phyloP scores from a whole-genome alignment of 1,140 invertebrate species.

The Orius laevigatus region DNA sequence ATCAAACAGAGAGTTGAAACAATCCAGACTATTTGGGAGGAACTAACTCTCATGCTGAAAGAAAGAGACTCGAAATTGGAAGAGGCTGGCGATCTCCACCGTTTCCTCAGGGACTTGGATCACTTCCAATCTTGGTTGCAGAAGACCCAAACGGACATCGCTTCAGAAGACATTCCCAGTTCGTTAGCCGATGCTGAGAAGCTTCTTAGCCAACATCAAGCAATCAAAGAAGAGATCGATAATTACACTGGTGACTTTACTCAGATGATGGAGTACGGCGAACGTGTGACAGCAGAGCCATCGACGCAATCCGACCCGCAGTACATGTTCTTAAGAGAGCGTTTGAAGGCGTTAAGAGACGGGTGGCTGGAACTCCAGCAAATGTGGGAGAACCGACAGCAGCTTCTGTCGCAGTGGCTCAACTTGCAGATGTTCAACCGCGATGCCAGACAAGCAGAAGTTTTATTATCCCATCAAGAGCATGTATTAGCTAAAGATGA shows the following conservation, averaged over 20 bases:
- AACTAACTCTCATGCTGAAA: conserved; percentile 91
- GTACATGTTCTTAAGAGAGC: conserved; percentile 95
- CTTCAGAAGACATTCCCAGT: conserved; percentile 94
- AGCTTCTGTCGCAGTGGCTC: conserved; percentile 83
- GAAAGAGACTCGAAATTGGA: conserved; percentile 95
- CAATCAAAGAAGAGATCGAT: conserved; percentile 96
- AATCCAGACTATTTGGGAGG: conserved; percentile 85
- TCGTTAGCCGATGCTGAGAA: conserved; percentile 93
- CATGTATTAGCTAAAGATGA: conserved; percentile 90
- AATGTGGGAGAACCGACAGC: conserved; percentile 98
- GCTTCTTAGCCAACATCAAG: conserved; percentile 88
- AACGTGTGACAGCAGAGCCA: conserved; percentile 71
- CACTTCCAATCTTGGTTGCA: conserved; percentile 99
- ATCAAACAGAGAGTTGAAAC: conserved; percentile 81
- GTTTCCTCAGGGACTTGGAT: conserved; percentile 95
- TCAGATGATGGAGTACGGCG: conserved; percentile 99
- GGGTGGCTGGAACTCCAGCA: conserved; percentile 97
- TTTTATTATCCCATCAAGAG: conserved; percentile 93
- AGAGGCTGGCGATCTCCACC: conserved; percentile 94
- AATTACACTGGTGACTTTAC: conserved; percentile 96
- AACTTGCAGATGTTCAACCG: conserved; percentile 90
- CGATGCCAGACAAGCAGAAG: conserved; percentile 94
- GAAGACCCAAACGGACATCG: conserved; percentile 93
- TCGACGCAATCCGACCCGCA: conserved; percentile 86
- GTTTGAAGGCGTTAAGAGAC: conserved; percentile 91